A percentile compares a stretch with the other conserved stretches of the same genome.
These are phyloP conservation scores for Megastigmus dorsalis DNA, from an alignment of 2,888 invertebrate genomes.

Conservation along the genomic window DNA sequence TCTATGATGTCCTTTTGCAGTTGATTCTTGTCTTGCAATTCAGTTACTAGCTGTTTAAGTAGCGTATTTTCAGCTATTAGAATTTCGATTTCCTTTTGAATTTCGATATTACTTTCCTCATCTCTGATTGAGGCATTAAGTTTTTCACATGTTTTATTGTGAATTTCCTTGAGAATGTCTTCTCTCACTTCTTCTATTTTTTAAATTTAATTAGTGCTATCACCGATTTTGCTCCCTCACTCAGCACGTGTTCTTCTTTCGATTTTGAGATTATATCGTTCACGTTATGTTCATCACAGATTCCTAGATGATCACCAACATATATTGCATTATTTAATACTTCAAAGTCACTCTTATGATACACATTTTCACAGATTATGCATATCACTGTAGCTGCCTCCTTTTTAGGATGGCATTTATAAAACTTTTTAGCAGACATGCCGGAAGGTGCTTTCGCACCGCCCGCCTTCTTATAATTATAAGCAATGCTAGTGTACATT, in stretches of 20 bases:
- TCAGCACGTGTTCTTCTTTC: conserved; percentile 81
- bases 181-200: not conserved
- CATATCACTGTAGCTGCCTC: conserved; percentile 80
- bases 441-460: no score
- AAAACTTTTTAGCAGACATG: no score
- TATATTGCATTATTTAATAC: not conserved
- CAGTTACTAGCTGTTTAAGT: not conserved
- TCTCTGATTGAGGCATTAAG: not conserved
- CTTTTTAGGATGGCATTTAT: no score
- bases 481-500: no score
- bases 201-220: not conserved
- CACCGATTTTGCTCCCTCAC: conserved; percentile 41
- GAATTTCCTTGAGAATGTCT: conserved; percentile 67
- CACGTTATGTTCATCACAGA: not conserved
- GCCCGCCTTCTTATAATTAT: no score
- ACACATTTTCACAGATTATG: not conserved
- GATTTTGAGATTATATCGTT: not conserved
- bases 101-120: not conserved
- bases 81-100: not conserved
- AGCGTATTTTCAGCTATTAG: not conserved
- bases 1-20: not conserved
- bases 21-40: not conserved
- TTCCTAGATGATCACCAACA: not conserved
- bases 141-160: not conserved
- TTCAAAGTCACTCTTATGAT: not conserved